A percentile compares a stretch with the other conserved stretches of the same genome.
phyloP scores from a whole-genome alignment of 2,888 invertebrate genomes.

The Callyntrura guangdongensis region DNA sequence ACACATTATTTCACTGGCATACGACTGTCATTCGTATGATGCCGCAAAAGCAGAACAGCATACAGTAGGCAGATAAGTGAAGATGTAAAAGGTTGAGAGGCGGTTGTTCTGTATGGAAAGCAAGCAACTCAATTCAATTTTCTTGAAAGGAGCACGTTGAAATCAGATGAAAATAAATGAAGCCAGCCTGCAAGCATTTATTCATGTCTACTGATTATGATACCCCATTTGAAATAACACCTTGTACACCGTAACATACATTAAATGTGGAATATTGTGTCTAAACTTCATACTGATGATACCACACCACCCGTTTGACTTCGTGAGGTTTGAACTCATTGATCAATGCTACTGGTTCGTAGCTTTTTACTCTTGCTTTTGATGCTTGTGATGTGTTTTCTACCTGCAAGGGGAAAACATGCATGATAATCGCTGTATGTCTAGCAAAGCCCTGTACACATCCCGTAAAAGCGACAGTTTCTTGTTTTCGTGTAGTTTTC shows the following conservation, averaged over 20 bases:
- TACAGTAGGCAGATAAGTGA: not conserved
- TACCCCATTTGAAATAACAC: slow-evolving; percentile 42
- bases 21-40: slow-evolving; percentile 44
- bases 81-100: slow-evolving; percentile 41
- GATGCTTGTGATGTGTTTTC: slow-evolving; percentile 21
- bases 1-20: not conserved
- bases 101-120: slow-evolving; percentile 2
- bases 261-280: slow-evolving; percentile 22
- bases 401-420: slow-evolving; percentile 48
- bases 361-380: slow-evolving; percentile 21
- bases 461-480: not conserved
- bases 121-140: slow-evolving; percentile 49
- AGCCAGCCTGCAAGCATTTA: slow-evolving; percentile 61
- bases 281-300: too few species aligned
- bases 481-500: slow-evolving; percentile 5
- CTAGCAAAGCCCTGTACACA: not conserved
- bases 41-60: not conserved
- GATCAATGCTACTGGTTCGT: not conserved
- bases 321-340: not conserved
- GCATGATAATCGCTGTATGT: not conserved
- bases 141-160: slow-evolving; percentile 52
- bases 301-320: slow-evolving; percentile 9
- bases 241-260: not conserved
- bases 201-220: slow-evolving; percentile 49
- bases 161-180: slow-evolving; percentile 75